These are phyloP conservation scores for Pachypsylla venusta DNA, from an alignment of 1,140 invertebrate species.

Conservation along the genomic window DNA sequence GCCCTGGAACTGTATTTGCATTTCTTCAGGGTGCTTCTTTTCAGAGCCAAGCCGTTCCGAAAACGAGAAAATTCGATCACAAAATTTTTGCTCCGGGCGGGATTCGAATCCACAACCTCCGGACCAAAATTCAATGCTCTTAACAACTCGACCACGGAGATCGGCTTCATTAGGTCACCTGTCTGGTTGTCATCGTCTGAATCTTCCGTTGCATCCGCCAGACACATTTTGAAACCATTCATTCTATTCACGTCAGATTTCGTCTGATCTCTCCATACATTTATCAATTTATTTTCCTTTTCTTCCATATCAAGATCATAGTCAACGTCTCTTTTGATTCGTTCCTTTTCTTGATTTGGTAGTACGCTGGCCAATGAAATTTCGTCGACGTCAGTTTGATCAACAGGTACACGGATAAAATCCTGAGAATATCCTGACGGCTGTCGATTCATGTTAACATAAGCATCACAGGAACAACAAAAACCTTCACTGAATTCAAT, in stretches of 20 bases:
- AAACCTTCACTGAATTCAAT: constrained; percentile 29
- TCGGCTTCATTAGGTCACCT: not conserved
- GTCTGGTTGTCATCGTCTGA: not conserved
- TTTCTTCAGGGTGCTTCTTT: too few species aligned
- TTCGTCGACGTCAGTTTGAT: not conserved
- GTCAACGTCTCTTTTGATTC: not conserved
- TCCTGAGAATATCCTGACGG: constrained; percentile 12
- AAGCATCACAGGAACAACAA: constrained; percentile 34
- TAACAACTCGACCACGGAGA: too few species aligned
- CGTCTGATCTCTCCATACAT: not conserved
- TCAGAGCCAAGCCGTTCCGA: too few species aligned
- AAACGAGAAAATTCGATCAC: too few species aligned
- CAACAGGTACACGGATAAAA: not conserved
- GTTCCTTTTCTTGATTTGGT: not conserved
- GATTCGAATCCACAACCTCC: too few species aligned
- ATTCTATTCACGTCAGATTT: not conserved
- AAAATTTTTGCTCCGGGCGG: too few species aligned
- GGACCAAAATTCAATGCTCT: too few species aligned
- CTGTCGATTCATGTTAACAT: constrained; percentile 25
- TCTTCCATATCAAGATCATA: not conserved
- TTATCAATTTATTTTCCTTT: not conserved
- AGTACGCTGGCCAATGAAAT: not conserved
- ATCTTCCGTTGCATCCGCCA: not conserved
- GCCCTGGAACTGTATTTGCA: too few species aligned
- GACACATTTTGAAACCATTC: not conserved